These are phyloP conservation scores for Melipona quadrifasciata DNA, from an alignment of 1,140 invertebrate genomes.

Conservation along the genomic window DNA sequence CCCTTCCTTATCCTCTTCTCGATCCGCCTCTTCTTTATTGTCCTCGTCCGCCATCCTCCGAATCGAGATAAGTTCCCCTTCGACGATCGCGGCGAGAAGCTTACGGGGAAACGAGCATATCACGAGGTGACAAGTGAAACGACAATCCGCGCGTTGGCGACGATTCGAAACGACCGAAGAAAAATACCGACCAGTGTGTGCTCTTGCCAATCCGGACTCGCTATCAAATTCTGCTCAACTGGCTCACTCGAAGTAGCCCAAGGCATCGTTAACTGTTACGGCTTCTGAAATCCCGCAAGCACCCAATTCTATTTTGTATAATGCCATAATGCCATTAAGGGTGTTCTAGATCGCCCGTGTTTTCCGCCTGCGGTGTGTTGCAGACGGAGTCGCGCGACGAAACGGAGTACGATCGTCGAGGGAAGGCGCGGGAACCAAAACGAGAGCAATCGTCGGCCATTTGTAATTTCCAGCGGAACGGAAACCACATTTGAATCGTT, in stretches of 20 bases:
- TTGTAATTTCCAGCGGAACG: neutral
- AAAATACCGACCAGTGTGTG: neutral
- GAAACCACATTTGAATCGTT: neutral
- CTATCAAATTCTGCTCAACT: conserved; percentile 53
- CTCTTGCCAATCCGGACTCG: neutral
- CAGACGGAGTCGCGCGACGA: neutral
- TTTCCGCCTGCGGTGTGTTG: conserved; percentile 3
- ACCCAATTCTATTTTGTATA: conserved; percentile 75
- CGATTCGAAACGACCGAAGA: neutral
- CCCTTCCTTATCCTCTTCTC: conserved; percentile 67
- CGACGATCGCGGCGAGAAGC: conserved; percentile 7
- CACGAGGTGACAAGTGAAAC: neutral
- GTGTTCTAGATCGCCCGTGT: conserved; percentile 18
- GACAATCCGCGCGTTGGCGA: neutral
- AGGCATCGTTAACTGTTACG: conserved; percentile 55
- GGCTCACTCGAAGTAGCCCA: conserved; percentile 42
- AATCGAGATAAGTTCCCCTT: neutral
- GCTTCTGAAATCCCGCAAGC: conserved; percentile 73
- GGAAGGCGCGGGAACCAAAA: neutral
- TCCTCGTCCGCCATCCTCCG: conserved; percentile 67
- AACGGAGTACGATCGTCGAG: neutral
- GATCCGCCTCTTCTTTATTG: conserved; percentile 44
- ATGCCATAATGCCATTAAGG: conserved; percentile 73
- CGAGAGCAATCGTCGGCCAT: neutral
- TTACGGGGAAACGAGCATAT: neutral